phyloP scores from a whole-genome alignment of 2,797 vertebrate species.

The Artibeus lituratus region DNA sequence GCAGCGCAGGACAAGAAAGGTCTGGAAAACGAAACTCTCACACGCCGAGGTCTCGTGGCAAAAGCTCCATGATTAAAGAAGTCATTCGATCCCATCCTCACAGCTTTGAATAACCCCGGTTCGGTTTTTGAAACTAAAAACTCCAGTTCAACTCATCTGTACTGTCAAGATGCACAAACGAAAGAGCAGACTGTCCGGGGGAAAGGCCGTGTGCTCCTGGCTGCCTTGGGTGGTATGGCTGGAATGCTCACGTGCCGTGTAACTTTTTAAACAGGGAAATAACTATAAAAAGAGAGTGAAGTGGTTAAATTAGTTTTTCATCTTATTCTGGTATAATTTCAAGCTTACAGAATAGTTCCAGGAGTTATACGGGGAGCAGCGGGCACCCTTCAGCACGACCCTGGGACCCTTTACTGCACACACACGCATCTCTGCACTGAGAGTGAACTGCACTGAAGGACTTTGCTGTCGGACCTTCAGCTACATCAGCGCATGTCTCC shows the following conservation, averaged over 20 bases:
- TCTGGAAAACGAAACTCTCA: not conserved
- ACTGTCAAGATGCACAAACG: not conserved
- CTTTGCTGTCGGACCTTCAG: not conserved
- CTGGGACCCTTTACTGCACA: rapidly evolving
- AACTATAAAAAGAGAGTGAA: not conserved
- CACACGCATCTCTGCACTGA: rapidly evolving
- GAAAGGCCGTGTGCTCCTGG: rapidly evolving
- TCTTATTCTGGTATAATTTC: not conserved
- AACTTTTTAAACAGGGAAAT: not conserved
- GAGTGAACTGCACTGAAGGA: not conserved
- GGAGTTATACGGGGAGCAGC: not conserved
- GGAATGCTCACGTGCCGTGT: rapidly evolving
- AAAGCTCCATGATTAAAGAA: constrained; percentile 44
- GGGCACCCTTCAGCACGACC: not conserved
- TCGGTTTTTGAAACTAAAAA: constrained; percentile 46
- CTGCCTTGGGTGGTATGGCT: rapidly evolving
- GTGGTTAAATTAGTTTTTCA: not conserved
- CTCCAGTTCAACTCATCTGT: not conserved
- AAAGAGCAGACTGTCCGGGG: not conserved
- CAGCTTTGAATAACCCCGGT: not conserved
- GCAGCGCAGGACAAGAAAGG: not conserved
- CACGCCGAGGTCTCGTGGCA: constrained; percentile 11
- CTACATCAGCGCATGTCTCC: not conserved
- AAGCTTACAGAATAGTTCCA: not conserved
- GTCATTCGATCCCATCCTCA: constrained; percentile 39